Evolutionary conservation across 1,140 invertebrate genomes (phyloP).

Genomic region (Metaphire vulgaris): DNA sequence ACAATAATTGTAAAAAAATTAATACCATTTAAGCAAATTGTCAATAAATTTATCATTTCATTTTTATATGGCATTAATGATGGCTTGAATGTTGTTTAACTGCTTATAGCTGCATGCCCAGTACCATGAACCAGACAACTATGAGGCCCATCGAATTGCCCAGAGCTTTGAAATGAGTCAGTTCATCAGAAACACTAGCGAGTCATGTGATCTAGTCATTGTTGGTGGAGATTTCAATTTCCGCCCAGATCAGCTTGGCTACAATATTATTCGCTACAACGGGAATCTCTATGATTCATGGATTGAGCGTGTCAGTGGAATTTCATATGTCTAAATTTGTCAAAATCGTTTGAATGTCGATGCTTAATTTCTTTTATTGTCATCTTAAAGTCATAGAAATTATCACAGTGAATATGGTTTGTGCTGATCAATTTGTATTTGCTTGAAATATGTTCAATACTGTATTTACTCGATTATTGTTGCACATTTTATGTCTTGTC

Average conservation of each 20-base stretch:
- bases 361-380: slow-evolving; percentile 11
- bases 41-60: too few species aligned
- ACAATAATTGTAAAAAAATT: too few species aligned
- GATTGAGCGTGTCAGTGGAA: slow-evolving; percentile 41
- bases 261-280: slow-evolving; percentile 57
- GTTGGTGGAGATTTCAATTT: slow-evolving; percentile 89
- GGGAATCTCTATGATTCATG: slow-evolving; percentile 56
- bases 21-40: too few species aligned
- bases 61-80: too few species aligned
- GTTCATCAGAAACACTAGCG: slow-evolving; percentile 77
- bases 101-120: slow-evolving; percentile 81
- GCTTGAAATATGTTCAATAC: too few species aligned
- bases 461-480: too few species aligned
- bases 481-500: too few species aligned
- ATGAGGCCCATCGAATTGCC: slow-evolving; percentile 72
- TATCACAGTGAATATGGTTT: background rate
- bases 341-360: too few species aligned
- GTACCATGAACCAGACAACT: slow-evolving; percentile 66
- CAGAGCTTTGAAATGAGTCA: slow-evolving; percentile 91
- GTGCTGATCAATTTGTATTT: too few species aligned
- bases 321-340: too few species aligned
- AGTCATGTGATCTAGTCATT: slow-evolving; percentile 70
- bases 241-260: slow-evolving; percentile 64
- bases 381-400: slow-evolving; percentile 7
- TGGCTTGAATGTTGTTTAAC: too few species aligned